A percentile compares a stretch with the other conserved stretches of the same genome.
These are phyloP conservation scores for Xestia ashworthii DNA, from an alignment of 2,888 invertebrate species.

Conservation along the genomic window DNA sequence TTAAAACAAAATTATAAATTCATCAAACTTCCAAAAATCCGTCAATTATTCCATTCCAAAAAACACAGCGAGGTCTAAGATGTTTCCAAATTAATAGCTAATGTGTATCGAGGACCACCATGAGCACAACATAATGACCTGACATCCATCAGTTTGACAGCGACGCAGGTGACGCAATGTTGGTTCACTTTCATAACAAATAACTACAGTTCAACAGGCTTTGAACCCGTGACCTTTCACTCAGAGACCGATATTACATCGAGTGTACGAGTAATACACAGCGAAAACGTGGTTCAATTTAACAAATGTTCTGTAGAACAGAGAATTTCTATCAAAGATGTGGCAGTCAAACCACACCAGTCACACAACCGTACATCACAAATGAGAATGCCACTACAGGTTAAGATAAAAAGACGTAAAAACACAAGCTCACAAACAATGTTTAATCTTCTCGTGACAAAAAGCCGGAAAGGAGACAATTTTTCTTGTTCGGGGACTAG, in stretches of 20 bases:
- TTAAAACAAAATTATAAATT: not conserved
- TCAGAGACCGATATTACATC: conserved; percentile 20
- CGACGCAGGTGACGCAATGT: conserved; percentile 35
- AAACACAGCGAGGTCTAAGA: not conserved
- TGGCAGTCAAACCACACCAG: not conserved
- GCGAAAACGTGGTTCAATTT: not conserved
- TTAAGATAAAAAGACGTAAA: not conserved
- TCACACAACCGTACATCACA: not conserved
- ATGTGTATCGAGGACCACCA: not conserved
- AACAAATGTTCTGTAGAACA: not conserved
- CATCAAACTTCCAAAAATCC: too few relatives aligned
- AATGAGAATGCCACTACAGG: not conserved
- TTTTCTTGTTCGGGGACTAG: too few relatives aligned
- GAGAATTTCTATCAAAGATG: not conserved
- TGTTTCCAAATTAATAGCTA: conserved; percentile 3
- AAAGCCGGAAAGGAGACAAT: too few relatives aligned
- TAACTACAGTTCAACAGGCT: conserved; percentile 37
- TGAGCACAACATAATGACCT: not conserved
- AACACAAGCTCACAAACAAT: not conserved
- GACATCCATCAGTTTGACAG: conserved; percentile 17
- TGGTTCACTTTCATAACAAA: conserved; percentile 45
- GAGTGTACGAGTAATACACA: conserved; percentile 4
- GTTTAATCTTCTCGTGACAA: not conserved
- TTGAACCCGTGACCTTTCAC: conserved; percentile 55
- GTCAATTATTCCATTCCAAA: not conserved